Evolutionary conservation across 1,140 invertebrate genomes (phyloP).

Genomic region (Formica selysi): DNA sequence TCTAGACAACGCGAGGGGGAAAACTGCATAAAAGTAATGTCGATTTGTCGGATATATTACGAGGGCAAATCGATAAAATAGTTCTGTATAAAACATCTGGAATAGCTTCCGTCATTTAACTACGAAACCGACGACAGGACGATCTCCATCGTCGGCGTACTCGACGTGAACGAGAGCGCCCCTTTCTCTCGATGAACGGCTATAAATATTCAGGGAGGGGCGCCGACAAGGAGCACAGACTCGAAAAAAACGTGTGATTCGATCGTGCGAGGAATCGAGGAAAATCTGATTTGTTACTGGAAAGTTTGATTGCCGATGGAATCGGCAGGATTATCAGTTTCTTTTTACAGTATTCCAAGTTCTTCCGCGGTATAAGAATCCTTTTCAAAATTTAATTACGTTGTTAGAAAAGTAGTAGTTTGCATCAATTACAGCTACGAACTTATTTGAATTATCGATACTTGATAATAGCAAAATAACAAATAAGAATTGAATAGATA

Average conservation of each 20-base stretch:
- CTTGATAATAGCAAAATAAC: background rate
- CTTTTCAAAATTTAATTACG: conserved; percentile 29
- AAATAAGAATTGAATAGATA: background rate
- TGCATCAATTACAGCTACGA: background rate
- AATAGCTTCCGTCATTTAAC: background rate
- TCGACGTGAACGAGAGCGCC: conserved; percentile 28
- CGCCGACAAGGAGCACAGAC: conserved; percentile 57
- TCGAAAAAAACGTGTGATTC: conserved; percentile 55
- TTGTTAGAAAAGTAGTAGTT: conserved; percentile 14
- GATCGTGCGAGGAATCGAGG: conserved; percentile 55
- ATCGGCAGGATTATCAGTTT: conserved; percentile 23
- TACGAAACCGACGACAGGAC: conserved; percentile 21
- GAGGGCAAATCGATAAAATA: conserved; percentile 42
- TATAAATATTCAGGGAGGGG: conserved; percentile 69
- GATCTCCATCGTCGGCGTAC: conserved; percentile 35
- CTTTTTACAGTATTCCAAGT: background rate
- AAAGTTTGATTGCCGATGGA: conserved; percentile 73
- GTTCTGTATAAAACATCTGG: background rate
- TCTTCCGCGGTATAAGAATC: background rate
- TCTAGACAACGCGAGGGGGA: conserved; percentile 1
- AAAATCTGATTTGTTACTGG: conserved; percentile 71
- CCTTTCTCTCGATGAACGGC: conserved; percentile 32
- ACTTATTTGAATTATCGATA: background rate
- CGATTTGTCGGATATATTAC: conserved; percentile 24
- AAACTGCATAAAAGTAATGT: background rate